Evolutionary conservation across 2,797 vertebrate genomes (phyloP), one percentile per base, ranked within the genome.

Genomic region (Paguma larvata): DNA sequence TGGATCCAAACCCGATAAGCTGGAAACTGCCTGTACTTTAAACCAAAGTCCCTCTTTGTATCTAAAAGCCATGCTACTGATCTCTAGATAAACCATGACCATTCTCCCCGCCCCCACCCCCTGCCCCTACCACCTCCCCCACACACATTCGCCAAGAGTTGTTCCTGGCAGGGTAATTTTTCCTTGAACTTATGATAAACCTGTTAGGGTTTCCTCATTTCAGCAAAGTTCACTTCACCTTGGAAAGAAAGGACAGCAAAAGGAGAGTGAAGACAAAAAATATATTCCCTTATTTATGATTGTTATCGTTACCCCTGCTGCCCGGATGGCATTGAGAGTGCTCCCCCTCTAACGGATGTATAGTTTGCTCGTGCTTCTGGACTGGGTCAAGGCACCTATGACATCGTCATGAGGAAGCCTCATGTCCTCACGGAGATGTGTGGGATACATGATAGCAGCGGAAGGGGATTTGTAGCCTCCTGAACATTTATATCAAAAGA

Each of bases 11-110:
- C 77, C 44, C 5, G 11, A 93, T 94, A 80, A 94, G 91, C 75
- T 90, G 27, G 82, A 89, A 89, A 95, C 91, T 51, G 89, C 87
- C 63, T 34, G 75, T 95, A 72, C 95, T 90, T 96, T 70, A 79
- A 23, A 51, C 63, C 83, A 21, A 67, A 63, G 70, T 65, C 77
- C 63, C 41, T 83, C 75, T 96, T 93, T 89, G 63, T 95, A 70
- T 73, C 56, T 59, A 68, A 63, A 85, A 38, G 48, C 73, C 51
- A 38, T 59, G 75, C 12, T 11, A 41, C 78, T 79, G 85, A 83
- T 95, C 85, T 86, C 44, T 15, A 75, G 89, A 95, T 89, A 92
- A 85, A 94, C 56, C 25, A 34, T 27, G 19, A 32, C 48, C 4
- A 23, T 78, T 65, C 30, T 15, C 21, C 3, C 12, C 23, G 15